phyloP scores from a whole-genome alignment of 2,797 vertebrate genomes.

The Cephalopachus bancanus region DNA sequence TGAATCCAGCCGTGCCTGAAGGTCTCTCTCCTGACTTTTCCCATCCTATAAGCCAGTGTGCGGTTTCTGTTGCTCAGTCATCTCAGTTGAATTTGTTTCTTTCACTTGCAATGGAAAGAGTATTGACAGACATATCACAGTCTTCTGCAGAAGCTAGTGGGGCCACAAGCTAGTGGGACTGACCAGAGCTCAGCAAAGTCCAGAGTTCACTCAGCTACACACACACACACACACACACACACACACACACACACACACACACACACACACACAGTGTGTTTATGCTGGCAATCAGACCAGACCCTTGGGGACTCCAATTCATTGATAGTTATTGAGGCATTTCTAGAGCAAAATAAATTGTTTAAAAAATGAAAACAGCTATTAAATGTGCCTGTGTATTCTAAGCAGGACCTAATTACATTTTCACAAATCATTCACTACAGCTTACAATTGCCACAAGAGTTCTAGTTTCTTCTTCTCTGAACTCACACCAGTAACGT shows the following conservation, averaged over 20 bases:
- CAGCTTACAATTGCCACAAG: not conserved
- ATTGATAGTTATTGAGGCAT: not conserved
- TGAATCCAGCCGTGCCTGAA: not conserved
- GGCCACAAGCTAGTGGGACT: not conserved
- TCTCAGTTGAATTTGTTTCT: not conserved
- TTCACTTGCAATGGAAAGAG: not conserved
- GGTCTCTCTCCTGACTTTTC: not conserved
- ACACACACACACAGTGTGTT: not conserved
- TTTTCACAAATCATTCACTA: not conserved
- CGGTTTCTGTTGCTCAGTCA: too few species aligned
- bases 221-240: too few species aligned
- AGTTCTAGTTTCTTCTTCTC: not conserved
- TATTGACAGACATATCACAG: not conserved
- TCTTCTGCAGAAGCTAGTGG: not conserved
- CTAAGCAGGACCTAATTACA: not conserved
- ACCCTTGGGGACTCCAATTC: not conserved
- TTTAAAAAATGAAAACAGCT: not conserved
- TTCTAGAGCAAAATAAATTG: constrained; percentile 1
- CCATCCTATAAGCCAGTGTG: not conserved
- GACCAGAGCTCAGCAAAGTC: constrained; percentile 12
- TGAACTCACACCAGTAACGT: not conserved
- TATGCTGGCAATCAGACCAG: constrained; percentile 1
- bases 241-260: not conserved
- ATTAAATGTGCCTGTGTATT: not conserved
- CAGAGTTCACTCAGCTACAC: not conserved